phyloP scores from a whole-genome alignment of 2,113 vertebrate genomes.

The Rhynchopsitta pachyrhyncha region DNA sequence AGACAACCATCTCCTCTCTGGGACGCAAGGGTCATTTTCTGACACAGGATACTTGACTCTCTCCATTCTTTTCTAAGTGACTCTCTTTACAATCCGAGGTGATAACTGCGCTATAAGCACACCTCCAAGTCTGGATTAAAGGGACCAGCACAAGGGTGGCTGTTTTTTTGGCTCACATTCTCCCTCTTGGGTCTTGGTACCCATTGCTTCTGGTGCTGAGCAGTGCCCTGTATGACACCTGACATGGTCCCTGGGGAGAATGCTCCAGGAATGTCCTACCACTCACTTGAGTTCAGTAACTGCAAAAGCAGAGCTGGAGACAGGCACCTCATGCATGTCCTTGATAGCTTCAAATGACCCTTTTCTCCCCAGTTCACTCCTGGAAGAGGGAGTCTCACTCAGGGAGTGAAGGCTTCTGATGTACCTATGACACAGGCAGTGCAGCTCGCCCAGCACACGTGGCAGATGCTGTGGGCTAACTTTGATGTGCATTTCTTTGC shows the following conservation, averaged over 20 bases:
- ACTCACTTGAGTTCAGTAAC: background rate
- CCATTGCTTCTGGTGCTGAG: slow-evolving; percentile 17
- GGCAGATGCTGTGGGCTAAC: background rate
- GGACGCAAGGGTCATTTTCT: background rate
- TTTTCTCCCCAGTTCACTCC: background rate
- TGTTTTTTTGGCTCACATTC: background rate
- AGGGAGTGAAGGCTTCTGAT: fast-evolving
- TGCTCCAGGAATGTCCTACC: background rate
- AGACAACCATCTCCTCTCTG: background rate
- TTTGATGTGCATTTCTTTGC: background rate
- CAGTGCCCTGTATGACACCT: background rate
- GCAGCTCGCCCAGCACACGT: background rate
- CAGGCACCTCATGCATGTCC: background rate
- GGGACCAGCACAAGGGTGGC: background rate
- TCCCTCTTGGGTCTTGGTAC: background rate
- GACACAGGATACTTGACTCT: fast-evolving
- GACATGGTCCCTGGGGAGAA: background rate
- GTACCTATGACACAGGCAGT: background rate
- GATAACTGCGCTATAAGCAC: background rate
- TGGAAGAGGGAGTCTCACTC: background rate
- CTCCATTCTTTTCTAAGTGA: background rate
- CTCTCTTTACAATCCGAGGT: background rate
- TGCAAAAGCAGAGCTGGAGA: background rate
- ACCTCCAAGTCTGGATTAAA: background rate
- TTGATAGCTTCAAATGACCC: background rate